Base-by-base conservation (phyloP, 2,113 vertebrate genomes). In the Edolisoma coerulescens region DNA sequence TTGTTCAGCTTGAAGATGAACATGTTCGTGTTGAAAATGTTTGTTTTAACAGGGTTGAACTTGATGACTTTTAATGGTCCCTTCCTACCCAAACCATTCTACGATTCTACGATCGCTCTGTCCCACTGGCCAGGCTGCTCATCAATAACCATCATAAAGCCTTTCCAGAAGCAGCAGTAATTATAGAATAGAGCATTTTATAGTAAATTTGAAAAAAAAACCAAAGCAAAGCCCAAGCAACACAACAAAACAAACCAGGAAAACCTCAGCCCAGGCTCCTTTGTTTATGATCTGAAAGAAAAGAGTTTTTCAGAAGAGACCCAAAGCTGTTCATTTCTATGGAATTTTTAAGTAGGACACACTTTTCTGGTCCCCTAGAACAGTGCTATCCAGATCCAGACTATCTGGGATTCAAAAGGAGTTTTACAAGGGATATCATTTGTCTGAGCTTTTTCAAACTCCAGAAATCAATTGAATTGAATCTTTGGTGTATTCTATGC, bases 61-160 rank as follows among this genome's bases (percentile, higher is more conserved):
- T 23, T 33, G 35, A 33, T 24, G 32, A 20, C 7, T 2, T 54
- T 37, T 33, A 20, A 37, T 32, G 5, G 5, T 13, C 13, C 4
- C 4, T 63, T 77, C 56, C 21, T 42, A 19, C 27, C 10, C 17
- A 42, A 54, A 23, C 3, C 6, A 4, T 63, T 32, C 21, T 13
- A 21, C 2, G 1, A 10, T 63, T 17, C 22, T 21, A 10, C 1
- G 0, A 37, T 37, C 13, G 61, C 37, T 70, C 32, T 75, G 22
- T 68, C 21, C 19, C 41, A 16, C 6, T 52, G 30, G 7, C 6
- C 42, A 35, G 22, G 5, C 1, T 47, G 37, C 8, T 70, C 45
- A 41, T 57, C n/a, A 60, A 65, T 14, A 59, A 22, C 8, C 15
- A 80, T 32, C 11, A 41, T 9, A 41, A 14, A 30, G 7, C 21